Evolutionary conservation across 37 sponge, comb jelly and placozoan genomes (phyloP).

Genomic region (Chondrosia reniformis): DNA sequence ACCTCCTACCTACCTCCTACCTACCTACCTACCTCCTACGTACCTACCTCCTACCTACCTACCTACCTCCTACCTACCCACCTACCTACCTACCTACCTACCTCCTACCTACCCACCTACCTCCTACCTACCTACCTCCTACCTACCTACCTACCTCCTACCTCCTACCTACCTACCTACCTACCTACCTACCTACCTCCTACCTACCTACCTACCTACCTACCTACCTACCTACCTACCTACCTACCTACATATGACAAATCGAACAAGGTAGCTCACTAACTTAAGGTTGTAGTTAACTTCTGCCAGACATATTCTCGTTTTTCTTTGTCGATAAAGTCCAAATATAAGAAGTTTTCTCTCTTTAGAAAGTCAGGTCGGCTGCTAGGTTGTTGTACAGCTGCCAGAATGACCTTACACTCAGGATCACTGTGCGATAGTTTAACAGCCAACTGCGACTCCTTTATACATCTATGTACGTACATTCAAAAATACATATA

Average conservation of each 20-base stretch:
- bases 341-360: slow-evolving; percentile 69
- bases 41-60: no score
- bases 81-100: no score
- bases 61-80: no score
- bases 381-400: slow-evolving; percentile 22
- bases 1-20: no score
- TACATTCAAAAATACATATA: not conserved
- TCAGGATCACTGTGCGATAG: not conserved
- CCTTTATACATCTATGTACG: slow-evolving; percentile 54
- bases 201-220: not conserved
- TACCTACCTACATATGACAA: not conserved
- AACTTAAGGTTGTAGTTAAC: slow-evolving; percentile 31
- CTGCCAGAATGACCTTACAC: slow-evolving; percentile 46
- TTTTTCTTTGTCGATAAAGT: slow-evolving; percentile 32
- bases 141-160: no score
- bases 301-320: slow-evolving; percentile 46
- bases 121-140: no score
- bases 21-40: no score
- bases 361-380: slow-evolving; percentile 50
- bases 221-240: not conserved
- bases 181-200: no score
- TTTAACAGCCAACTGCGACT: slow-evolving; percentile 55
- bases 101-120: no score
- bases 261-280: not conserved
- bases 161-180: no score